Conservation (phyloP, 1,140 invertebrate genomes). For the Drosophila novamexicana region DNA sequence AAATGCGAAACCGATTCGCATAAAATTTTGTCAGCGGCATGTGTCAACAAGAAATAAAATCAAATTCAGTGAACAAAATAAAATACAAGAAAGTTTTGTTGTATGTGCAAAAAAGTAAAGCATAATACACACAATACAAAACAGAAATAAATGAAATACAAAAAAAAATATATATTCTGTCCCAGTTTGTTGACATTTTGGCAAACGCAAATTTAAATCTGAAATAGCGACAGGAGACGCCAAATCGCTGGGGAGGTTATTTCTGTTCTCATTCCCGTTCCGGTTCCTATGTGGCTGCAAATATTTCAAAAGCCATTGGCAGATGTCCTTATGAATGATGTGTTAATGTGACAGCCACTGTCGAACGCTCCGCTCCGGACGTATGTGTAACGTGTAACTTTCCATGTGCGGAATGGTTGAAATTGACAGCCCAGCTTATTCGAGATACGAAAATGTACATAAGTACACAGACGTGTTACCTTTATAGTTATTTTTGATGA, state of each 20-base stretch:
- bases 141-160: neutral
- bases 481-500: neutral
- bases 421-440: neutral
- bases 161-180: constrained; percentile 57
- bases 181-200: constrained; percentile 80
- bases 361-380: constrained; percentile 15
- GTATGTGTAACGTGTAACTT: neutral
- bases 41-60: constrained; percentile 68
- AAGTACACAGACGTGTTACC: neutral
- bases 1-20: constrained; percentile 80
- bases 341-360: constrained; percentile 75
- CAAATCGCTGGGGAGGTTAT: constrained; percentile 57
- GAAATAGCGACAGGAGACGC: constrained; percentile 53
- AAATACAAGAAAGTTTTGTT: constrained; percentile 63
- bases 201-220: constrained; percentile 74
- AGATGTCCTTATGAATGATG: constrained; percentile 84
- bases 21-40: constrained; percentile 77
- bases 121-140: constrained; percentile 14
- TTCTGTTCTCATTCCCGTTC: constrained; percentile 3
- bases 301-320: constrained; percentile 73
- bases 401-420: constrained; percentile 10
- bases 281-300: constrained; percentile 28
- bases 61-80: constrained; percentile 47
- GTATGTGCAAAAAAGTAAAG: neutral
- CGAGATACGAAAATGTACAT: neutral